phyloP scores from a whole-genome alignment of 2,888 invertebrate genomes.

The Trichogramma evanescens region DNA sequence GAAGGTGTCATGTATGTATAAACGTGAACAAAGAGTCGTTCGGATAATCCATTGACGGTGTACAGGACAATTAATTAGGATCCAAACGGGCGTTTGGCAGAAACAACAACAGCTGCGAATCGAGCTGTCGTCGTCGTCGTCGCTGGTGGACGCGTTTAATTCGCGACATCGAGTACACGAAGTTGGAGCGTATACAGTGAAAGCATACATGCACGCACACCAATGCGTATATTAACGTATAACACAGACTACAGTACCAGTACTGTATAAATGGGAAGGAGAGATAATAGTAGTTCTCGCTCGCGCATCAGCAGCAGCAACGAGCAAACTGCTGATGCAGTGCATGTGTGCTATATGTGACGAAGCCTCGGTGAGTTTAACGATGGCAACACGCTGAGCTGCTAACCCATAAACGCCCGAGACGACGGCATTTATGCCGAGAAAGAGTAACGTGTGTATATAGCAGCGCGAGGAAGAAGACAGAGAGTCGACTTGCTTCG shows the following conservation, averaged over 20 bases:
- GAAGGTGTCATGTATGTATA: neutral
- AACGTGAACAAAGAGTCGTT: slow-evolving; percentile 3
- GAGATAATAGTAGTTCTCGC: neutral
- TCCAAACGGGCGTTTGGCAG: neutral
- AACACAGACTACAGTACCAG: no score
- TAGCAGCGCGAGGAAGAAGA: slow-evolving; percentile 5
- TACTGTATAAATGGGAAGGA: neutral
- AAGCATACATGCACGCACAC: no score
- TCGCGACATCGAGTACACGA: neutral
- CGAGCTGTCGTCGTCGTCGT: neutral
- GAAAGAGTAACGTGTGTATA: no score
- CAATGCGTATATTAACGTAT: no score
- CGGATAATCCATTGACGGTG: neutral
- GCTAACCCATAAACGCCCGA: slow-evolving; percentile 39
- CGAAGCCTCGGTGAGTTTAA: slow-evolving; percentile 26
- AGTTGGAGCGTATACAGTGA: no score
- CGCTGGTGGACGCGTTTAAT: slow-evolving; percentile 4
- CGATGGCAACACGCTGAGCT: slow-evolving; percentile 40
- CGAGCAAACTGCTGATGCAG: slow-evolving; percentile 12
- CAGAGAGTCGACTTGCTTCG: neutral
- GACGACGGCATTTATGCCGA: neutral
- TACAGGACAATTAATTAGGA: slow-evolving; percentile 16
- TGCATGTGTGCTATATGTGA: no score
- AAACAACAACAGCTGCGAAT: neutral
- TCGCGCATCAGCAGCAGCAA: slow-evolving; percentile 23